Percentiles rank a stretch among this genome's conserved stretches.
Conservation (phyloP, 2,888 invertebrate genomes). For the Notodonta ziczac region DNA sequence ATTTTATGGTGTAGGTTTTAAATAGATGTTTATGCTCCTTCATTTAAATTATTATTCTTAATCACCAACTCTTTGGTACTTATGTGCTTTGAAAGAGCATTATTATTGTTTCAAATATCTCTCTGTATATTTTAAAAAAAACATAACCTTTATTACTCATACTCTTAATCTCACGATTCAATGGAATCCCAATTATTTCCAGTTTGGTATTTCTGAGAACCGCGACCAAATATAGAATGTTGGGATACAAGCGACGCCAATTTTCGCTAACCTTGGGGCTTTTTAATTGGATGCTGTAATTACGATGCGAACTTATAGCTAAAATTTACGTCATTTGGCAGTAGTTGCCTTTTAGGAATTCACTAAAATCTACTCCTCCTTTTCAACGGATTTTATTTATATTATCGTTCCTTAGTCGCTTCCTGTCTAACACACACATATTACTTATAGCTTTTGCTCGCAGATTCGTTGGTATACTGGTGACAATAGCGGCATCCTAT, state of each 20-base stretch:
- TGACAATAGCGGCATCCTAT: no score
- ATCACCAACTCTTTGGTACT: no score
- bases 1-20: no score
- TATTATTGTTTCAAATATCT: no score
- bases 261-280: constrained; percentile 23
- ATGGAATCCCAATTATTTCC: constrained; percentile 24
- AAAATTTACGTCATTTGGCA: background rate
- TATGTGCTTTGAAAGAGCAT: no score
- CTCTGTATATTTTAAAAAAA: background rate
- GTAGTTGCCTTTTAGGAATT: background rate
- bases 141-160: constrained; percentile 15
- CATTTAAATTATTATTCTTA: no score
- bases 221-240: constrained; percentile 26
- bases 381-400: no score
- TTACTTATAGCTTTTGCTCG: no score
- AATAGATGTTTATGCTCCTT: no score
- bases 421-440: no score
- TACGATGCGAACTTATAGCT: background rate
- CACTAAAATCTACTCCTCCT: background rate
- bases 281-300: constrained; percentile 15
- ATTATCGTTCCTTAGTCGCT: no score
- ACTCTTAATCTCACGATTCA: constrained; percentile 7
- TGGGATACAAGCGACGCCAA: constrained; percentile 15
- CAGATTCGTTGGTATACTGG: no score
- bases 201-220: constrained; percentile 24